A percentile compares a stretch with the other conserved stretches of the same genome.
Conservation (phyloP, 2,113 vertebrate species). For the Pelecanoides urinatrix region DNA sequence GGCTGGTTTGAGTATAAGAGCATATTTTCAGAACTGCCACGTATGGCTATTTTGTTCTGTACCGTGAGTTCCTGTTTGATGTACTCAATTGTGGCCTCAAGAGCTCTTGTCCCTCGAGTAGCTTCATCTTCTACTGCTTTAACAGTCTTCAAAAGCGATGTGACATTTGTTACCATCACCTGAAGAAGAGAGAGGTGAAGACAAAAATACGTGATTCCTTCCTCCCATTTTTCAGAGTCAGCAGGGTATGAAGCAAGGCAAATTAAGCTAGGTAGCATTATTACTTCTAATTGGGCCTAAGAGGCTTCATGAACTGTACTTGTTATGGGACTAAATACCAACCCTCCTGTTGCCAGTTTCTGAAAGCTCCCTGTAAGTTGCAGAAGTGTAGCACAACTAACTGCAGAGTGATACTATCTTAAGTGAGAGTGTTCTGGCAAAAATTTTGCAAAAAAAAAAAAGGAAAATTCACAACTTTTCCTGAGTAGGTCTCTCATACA, state of each 20-base stretch:
- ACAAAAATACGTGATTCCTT: background rate
- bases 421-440: background rate
- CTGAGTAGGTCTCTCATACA: background rate
- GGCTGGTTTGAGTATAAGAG: background rate
- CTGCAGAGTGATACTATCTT: background rate
- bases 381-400: background rate
- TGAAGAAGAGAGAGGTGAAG: conserved; percentile 45
- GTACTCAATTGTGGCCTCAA: conserved; percentile 96
- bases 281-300: background rate
- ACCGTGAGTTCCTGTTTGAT: conserved; percentile 98
- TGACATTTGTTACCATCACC: conserved; percentile 99
- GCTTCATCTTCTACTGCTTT: conserved; percentile 99
- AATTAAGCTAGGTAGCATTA: background rate
- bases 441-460: background rate
- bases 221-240: background rate
- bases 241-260: background rate
- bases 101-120: conserved; percentile 93
- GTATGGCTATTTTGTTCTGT: background rate
- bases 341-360: background rate
- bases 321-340: background rate
- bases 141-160: conserved; percentile 97
- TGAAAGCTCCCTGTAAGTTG: background rate
- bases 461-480: background rate
- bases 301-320: background rate
- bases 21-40: background rate